These are phyloP conservation scores for Periophthalmus modestus DNA, from an alignment of 2,113 vertebrate genomes.

Conservation along the genomic window DNA sequence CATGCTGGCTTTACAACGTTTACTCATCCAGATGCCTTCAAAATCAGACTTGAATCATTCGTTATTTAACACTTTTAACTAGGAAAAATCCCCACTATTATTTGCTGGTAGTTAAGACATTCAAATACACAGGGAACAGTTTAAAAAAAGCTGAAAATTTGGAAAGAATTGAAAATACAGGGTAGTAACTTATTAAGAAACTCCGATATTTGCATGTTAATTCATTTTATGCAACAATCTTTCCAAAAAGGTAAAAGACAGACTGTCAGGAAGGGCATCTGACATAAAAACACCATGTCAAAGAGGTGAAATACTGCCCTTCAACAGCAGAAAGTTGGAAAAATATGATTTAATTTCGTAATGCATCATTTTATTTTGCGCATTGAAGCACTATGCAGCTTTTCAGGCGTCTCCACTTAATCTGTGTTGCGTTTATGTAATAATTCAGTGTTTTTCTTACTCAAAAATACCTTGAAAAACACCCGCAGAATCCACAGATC, in stretches of 20 bases:
- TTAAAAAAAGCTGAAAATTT: background rate
- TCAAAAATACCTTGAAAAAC: no score
- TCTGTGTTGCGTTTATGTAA: no score
- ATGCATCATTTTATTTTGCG: no score
- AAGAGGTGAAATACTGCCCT: no score
- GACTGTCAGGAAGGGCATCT: background rate
- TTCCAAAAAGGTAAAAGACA: background rate
- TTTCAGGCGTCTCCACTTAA: no score
- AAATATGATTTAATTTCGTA: no score
- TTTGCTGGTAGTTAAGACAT: background rate
- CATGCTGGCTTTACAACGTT: conserved; percentile 57
- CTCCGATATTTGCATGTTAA: no score
- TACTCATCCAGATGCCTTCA: conserved; percentile 66
- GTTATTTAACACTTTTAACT: background rate
- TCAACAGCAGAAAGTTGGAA: no score
- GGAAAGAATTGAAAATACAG: background rate
- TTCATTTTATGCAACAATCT: background rate
- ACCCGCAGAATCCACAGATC: no score
- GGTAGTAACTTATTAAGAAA: no score
- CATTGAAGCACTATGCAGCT: background rate
- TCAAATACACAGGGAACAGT: background rate
- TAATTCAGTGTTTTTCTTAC: no score
- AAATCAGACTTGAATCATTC: background rate
- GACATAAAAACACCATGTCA: background rate
- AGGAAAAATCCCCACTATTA: conserved; percentile 37